Conservation (phyloP, 2,113 vertebrate genomes). For the Onychorhynchus coronatus region DNA sequence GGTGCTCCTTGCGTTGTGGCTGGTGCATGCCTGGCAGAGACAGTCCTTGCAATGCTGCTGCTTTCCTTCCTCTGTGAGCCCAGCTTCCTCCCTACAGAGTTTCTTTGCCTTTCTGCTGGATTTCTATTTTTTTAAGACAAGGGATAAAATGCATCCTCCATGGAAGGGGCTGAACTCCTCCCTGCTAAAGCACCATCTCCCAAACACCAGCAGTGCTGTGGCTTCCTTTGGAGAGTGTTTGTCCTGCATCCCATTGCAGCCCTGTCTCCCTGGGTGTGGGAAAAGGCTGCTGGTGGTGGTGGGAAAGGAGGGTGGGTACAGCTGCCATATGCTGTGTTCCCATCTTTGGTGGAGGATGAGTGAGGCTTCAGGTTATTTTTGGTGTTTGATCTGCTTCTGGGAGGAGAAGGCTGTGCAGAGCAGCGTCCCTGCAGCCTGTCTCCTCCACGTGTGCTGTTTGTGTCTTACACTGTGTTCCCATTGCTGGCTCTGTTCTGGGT, state of each 20-base stretch:
- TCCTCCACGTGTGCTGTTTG: not conserved
- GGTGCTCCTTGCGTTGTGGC: not conserved
- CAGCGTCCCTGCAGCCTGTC: not conserved
- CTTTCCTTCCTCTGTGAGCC: not conserved
- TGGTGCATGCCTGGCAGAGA: not conserved
- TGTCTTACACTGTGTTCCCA: not conserved
- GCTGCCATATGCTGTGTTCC: not conserved
- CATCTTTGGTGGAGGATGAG: not conserved
- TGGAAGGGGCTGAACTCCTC: not conserved
- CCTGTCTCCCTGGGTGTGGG: not conserved
- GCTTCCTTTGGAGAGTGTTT: not conserved
- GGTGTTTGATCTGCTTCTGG: not conserved
- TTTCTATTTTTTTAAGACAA: not conserved
- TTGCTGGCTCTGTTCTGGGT: not conserved
- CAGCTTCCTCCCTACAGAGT: not conserved
- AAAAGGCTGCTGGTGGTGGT: not conserved
- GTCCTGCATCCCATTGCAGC: not conserved
- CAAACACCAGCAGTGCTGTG: rapidly evolving
- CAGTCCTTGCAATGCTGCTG: rapidly evolving
- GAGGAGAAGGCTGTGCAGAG: not conserved
- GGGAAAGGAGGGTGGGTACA: not conserved
- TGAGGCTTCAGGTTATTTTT: not conserved
- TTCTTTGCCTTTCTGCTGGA: not conserved
- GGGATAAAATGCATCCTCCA: not conserved
- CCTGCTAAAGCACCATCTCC: not conserved